Percentiles rank a stretch among this genome's conserved stretches.
Conservation (phyloP, 2,888 invertebrate genomes). For the Pseudococcus longispinus region DNA sequence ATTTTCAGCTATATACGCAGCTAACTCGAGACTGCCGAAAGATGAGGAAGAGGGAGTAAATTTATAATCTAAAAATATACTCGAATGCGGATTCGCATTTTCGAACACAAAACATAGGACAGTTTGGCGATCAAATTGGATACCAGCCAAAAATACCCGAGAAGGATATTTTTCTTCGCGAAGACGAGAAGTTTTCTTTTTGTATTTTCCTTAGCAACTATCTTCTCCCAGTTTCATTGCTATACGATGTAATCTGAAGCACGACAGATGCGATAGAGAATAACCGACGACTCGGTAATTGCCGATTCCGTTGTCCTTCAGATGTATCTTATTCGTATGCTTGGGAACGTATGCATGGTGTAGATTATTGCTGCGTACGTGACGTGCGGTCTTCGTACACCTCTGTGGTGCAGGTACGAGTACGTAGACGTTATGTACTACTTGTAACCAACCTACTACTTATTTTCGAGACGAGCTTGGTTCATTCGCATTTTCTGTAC, state of each 20-base stretch:
- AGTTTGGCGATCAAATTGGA: neutral
- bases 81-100: neutral
- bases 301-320: constrained; percentile 23
- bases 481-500: constrained; percentile 3
- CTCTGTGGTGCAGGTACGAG: neutral
- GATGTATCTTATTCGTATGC: neutral
- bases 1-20: neutral
- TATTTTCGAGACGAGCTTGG: neutral
- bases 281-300: neutral
- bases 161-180: neutral
- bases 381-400: neutral
- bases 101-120: neutral
- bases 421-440: neutral
- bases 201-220: no score
- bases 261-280: neutral
- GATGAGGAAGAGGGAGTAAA: neutral
- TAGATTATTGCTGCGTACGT: constrained; percentile 34
- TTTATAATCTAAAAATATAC: neutral
- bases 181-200: no score
- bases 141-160: neutral
- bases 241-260: neutral
- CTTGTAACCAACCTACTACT: neutral
- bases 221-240: no score
- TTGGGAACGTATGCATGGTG: neutral
- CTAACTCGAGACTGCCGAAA: neutral